Percentiles rank a stretch among this genome's conserved stretches.
Conservation (phyloP, 2,113 vertebrate species). For the Apaloderma vittatum region DNA sequence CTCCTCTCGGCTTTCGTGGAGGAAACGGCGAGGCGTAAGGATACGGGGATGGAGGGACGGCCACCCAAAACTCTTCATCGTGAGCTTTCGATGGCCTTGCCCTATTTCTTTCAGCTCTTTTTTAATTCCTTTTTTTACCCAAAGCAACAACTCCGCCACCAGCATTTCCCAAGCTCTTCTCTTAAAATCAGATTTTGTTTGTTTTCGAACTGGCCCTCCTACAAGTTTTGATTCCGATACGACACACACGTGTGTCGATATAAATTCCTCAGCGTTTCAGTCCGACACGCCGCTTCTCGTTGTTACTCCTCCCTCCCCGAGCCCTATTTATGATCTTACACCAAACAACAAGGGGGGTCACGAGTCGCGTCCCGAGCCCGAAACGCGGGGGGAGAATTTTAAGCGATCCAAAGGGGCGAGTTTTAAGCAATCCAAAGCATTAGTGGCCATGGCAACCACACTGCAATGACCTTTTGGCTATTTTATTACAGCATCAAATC, state of each 20-base stretch:
- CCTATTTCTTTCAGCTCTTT: too few relatives aligned
- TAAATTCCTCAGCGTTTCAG: background rate
- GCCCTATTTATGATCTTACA: background rate
- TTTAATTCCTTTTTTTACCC: background rate
- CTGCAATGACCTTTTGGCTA: background rate
- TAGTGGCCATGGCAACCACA: constrained; percentile 60
- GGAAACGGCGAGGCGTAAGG: background rate
- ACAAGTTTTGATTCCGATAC: background rate
- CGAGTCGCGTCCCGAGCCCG: background rate
- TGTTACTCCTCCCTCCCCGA: background rate
- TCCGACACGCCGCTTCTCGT: too few relatives aligned
- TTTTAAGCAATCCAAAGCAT: constrained; percentile 35
- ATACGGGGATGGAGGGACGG: rapidly evolving
- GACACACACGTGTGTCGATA: too few relatives aligned
- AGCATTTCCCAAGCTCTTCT: too few relatives aligned
- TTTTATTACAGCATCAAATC: constrained; percentile 4
- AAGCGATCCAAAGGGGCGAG: background rate
- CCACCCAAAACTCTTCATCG: background rate
- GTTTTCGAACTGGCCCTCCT: background rate
- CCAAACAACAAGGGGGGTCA: background rate
- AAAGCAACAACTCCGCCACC: background rate
- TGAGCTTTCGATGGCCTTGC: rapidly evolving
- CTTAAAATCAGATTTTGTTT: background rate
- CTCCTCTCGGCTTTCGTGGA: background rate
- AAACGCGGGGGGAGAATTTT: background rate